Evolutionary conservation across 2,888 invertebrate genomes (phyloP).

Genomic region (Pseudococcus viburni): DNA sequence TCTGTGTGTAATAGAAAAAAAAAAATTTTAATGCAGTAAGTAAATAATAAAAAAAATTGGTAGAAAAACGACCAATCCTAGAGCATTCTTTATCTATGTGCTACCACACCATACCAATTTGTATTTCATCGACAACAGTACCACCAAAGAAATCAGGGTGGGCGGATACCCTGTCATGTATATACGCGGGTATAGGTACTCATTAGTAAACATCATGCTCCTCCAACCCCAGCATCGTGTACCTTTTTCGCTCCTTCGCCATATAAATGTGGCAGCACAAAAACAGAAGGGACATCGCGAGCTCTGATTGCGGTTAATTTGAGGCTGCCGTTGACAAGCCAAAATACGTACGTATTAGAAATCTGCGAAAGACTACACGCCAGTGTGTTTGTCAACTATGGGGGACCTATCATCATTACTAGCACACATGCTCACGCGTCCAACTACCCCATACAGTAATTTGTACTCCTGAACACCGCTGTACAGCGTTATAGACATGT

Average conservation of each 20-base stretch:
- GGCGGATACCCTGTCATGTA: not conserved
- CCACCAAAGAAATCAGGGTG: not conserved
- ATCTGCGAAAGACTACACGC: not conserved
- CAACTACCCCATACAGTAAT: slow-evolving; percentile 6
- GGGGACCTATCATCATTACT: not conserved
- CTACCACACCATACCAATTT: too few species aligned
- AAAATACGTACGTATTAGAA: not conserved
- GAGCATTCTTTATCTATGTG: too few species aligned
- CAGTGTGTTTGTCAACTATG: slow-evolving; percentile 24
- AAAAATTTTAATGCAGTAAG: too few species aligned
- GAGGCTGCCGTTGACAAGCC: slow-evolving; percentile 62
- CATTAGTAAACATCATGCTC: slow-evolving; percentile 34
- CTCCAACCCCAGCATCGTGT: not conserved
- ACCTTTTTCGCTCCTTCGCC: not conserved
- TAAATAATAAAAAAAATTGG: too few species aligned
- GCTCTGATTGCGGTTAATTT: slow-evolving; percentile 65
- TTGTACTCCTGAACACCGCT: slow-evolving; percentile 6
- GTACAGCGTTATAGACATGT: slow-evolving; percentile 53
- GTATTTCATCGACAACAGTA: not conserved
- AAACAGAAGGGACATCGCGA: slow-evolving; percentile 55
- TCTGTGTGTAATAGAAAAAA: too few species aligned
- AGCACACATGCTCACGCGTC: not conserved
- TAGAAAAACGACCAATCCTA: too few species aligned
- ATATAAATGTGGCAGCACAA: not conserved
- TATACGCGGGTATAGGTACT: slow-evolving; percentile 38